phyloP scores from a whole-genome alignment of 2,797 vertebrate genomes.

The Ctenochaetus hawaiiensis region DNA sequence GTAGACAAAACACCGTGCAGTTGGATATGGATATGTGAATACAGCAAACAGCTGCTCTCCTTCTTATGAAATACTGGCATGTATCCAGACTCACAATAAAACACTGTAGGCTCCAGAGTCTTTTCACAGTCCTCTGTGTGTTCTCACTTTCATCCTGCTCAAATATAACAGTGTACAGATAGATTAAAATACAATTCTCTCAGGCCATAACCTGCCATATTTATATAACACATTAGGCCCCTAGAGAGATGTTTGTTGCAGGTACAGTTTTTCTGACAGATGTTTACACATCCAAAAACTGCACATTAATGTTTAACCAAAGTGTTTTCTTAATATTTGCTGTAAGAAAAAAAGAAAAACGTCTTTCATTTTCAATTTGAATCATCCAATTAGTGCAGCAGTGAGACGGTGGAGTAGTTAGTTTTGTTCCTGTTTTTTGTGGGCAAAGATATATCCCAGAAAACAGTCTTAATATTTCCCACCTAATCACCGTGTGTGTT shows the following conservation, averaged over 20 bases:
- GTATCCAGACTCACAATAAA: slow-evolving; percentile 60
- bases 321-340: slow-evolving; percentile 20
- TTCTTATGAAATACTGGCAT: slow-evolving; percentile 62
- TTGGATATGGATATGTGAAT: slow-evolving; percentile 72
- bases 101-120: slow-evolving; percentile 47
- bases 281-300: slow-evolving; percentile 38
- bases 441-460: slow-evolving; percentile 29
- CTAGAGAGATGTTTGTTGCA: slow-evolving; percentile 28
- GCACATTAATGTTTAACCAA: slow-evolving; percentile 23
- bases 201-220: slow-evolving; percentile 27
- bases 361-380: slow-evolving; percentile 25
- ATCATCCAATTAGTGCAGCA: slow-evolving; percentile 48
- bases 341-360: not conserved
- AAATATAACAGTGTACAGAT: slow-evolving; percentile 30
- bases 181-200: slow-evolving; percentile 53
- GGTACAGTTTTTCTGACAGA: slow-evolving; percentile 25
- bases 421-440: slow-evolving; percentile 10
- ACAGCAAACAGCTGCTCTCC: slow-evolving; percentile 66
- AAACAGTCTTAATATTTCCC: slow-evolving; percentile 42
- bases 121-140: slow-evolving; percentile 42
- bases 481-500: slow-evolving; percentile 47
- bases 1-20: slow-evolving; percentile 56
- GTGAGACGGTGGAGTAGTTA: slow-evolving; percentile 19
- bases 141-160: slow-evolving; percentile 55
- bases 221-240: slow-evolving; percentile 27